Evolutionary conservation across 2,113 vertebrate genomes (phyloP).

Genomic region (Phoenicopterus ruber): DNA sequence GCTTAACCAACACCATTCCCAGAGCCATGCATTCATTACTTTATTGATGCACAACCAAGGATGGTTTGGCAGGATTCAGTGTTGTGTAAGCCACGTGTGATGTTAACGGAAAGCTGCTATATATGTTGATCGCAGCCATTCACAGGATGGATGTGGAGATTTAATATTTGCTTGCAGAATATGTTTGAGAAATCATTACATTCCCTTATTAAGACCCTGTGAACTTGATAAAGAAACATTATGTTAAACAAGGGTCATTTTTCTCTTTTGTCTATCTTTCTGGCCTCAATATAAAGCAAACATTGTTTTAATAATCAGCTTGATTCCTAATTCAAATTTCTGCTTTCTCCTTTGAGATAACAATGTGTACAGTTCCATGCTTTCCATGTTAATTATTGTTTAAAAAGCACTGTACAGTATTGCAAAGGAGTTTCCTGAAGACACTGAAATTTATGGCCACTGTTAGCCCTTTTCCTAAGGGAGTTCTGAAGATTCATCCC

Average conservation of each 20-base stretch:
- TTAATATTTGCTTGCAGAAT: not conserved
- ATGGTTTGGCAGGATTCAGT: not conserved
- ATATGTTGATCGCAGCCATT: not conserved
- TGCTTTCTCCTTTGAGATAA: not conserved
- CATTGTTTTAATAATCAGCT: not conserved
- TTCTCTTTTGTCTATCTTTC: not conserved
- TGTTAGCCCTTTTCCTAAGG: not conserved
- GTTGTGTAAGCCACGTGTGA: not conserved
- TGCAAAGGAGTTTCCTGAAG: not conserved
- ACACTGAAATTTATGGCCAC: not conserved
- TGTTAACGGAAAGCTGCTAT: not conserved
- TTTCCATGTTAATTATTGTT: not conserved
- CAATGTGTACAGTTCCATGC: not conserved
- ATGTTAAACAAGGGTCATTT: not conserved
- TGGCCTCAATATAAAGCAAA: not conserved
- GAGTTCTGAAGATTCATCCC: not conserved
- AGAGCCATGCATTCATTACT: not conserved
- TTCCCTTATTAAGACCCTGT: not conserved
- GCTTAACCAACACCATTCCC: conserved; percentile 33
- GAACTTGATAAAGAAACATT: not conserved
- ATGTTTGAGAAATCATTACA: not conserved
- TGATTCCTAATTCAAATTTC: not conserved
- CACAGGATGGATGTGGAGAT: not conserved
- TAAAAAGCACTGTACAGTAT: not conserved
- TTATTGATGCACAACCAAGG: not conserved